Conservation (phyloP, 2,113 vertebrate genomes). For the Setophaga petechia region DNA sequence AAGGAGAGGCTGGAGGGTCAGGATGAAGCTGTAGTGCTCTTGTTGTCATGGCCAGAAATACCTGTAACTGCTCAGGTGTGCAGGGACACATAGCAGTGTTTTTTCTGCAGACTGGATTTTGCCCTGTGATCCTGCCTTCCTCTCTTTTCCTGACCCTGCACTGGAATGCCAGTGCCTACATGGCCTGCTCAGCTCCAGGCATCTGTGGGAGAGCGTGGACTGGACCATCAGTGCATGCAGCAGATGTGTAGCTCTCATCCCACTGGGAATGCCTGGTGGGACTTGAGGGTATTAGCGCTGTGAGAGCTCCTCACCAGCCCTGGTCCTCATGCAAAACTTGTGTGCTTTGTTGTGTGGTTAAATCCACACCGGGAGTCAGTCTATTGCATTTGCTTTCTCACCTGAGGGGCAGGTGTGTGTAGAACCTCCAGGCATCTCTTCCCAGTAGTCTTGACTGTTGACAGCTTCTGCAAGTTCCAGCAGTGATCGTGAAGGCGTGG, state of each 20-base stretch:
- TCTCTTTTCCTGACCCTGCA: background rate
- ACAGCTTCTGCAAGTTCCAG: constrained; percentile 19
- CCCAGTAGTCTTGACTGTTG: rapidly evolving
- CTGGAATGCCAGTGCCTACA: background rate
- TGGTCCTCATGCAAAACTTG: background rate
- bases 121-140: background rate
- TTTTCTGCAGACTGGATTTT: background rate
- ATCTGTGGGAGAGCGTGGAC: rapidly evolving
- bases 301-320: background rate
- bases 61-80: background rate
- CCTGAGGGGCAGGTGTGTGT: background rate
- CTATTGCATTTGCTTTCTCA: background rate
- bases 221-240: rapidly evolving
- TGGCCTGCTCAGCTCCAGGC: background rate
- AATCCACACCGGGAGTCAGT: background rate
- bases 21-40: background rate
- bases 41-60: background rate
- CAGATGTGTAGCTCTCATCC: rapidly evolving
- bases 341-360: background rate
- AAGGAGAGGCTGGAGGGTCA: background rate
- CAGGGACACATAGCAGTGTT: background rate
- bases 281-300: rapidly evolving
- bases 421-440: background rate
- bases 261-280: background rate
- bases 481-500: rapidly evolving